phyloP scores from a whole-genome alignment of 2,797 vertebrate species.

The Rhabdophis nuchalis region DNA sequence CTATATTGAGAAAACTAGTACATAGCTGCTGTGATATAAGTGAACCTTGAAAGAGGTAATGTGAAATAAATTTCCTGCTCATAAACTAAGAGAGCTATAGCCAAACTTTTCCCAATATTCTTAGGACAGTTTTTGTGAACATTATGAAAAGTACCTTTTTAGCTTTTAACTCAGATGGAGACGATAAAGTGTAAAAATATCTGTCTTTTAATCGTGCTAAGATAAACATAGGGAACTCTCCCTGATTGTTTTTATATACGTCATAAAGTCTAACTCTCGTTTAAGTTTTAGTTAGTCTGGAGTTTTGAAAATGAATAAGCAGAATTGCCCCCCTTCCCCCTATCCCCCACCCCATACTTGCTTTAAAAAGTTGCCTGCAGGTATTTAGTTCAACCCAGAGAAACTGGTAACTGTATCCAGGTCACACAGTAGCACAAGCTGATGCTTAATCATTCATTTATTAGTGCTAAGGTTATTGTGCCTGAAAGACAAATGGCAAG shows the following conservation, averaged over 20 bases:
- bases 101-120: neutral
- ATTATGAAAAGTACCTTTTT: neutral
- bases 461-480: conserved; percentile 39
- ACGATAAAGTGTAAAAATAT: neutral
- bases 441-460: conserved; percentile 58
- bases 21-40: neutral
- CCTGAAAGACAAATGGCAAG: conserved; percentile 56
- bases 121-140: neutral
- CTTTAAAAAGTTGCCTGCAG: conserved; percentile 48
- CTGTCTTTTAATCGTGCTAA: neutral
- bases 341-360: conserved; percentile 35
- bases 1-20: neutral
- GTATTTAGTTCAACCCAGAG: conserved; percentile 45
- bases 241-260: rapidly evolving
- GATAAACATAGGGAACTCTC: rapidly evolving
- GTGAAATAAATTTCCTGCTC: neutral
- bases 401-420: conserved; percentile 60
- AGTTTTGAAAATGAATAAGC: neutral
- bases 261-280: neutral
- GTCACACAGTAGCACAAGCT: conserved; percentile 55
- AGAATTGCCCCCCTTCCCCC: neutral
- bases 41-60: neutral
- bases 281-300: neutral
- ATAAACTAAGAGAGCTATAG: neutral
- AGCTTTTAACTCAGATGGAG: neutral